Base-by-base conservation (phyloP, 2,113 vertebrate species). In the Cacatua alba region DNA sequence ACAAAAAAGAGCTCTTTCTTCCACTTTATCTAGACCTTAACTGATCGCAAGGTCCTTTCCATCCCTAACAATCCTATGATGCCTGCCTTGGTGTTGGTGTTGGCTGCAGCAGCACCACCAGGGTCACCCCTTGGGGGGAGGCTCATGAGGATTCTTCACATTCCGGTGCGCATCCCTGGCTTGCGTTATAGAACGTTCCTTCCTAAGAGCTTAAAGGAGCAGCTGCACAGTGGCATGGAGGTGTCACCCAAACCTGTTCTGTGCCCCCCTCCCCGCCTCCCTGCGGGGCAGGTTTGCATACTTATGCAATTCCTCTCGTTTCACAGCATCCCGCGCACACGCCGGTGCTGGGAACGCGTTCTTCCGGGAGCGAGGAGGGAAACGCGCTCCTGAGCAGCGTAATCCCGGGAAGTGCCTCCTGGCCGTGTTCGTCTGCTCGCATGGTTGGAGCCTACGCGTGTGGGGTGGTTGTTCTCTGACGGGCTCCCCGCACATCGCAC, bases 371-470 rank as follows among this genome's bases (percentile, higher is more conserved):
- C 16, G 41, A 72, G 28, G 94, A 93, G 84, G 67, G 92, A 77
- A 57, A 59, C 1, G 37, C 12, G 3, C 63, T 68, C 87, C 81
- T 20, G 53, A 88, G 67, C 44, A 35, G 89, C 52, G 60, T 77
- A 81, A 94, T 91, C 77, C 71, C 8, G 46, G 93, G 94, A 59
- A 92, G 96, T 84, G 96, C 46, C 93, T 72, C 44, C 2, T 14
- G 33, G 43, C n/a, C 28, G 2, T 39, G 17, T 75, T 71, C 41
- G 21, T 71, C 74, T 74, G 2, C 49, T 55, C 25, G 17, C 20
- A 24, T 8, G 70, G 12, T 17, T 9, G 41, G 17, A 26, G 26
- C 7, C 11, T 9, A 29, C 10, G 0, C 5, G 15, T 4, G 63
- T 23, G 72, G 2, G 53, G 85, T 17, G 51, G 49, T 52, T n/a